Conservation (phyloP, 2,797 vertebrate species). For the Takifugu rubripes region DNA sequence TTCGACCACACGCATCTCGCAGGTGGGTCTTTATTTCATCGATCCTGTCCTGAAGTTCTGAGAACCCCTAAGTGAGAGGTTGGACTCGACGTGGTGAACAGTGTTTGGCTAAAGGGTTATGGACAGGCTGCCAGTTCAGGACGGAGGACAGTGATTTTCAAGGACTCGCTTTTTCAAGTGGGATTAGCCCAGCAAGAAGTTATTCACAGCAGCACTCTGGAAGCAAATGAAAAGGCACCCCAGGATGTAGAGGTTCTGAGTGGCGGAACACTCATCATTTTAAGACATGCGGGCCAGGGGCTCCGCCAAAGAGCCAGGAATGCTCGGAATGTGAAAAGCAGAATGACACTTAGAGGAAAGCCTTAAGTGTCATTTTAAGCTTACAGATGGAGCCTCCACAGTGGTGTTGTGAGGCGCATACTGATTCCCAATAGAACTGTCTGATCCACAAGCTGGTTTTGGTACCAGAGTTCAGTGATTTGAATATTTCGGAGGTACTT, state of each 20-base stretch:
- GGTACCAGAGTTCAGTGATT: constrained; percentile 27
- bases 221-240: constrained; percentile 58
- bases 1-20: constrained; percentile 8
- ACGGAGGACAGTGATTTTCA: constrained; percentile 57
- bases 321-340: constrained; percentile 48
- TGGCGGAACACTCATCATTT: constrained; percentile 54
- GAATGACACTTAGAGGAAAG: constrained; percentile 59
- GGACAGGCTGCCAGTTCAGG: constrained; percentile 51
- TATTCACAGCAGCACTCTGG: constrained; percentile 59
- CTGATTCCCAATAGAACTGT: constrained; percentile 41
- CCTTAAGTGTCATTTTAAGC: constrained; percentile 67
- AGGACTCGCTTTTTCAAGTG: constrained; percentile 63
- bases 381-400: constrained; percentile 48
- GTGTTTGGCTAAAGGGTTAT: constrained; percentile 38
- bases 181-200: constrained; percentile 62
- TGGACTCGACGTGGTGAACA: constrained; percentile 8
- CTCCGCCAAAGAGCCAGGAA: constrained; percentile 21
- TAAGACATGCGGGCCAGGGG: constrained; percentile 39
- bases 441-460: constrained; percentile 27
- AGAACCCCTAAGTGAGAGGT: constrained; percentile 20
- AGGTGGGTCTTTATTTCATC: constrained; percentile 26
- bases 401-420: constrained; percentile 59
- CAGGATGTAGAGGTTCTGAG: constrained; percentile 45
- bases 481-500: constrained; percentile 15
- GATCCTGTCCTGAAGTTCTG: constrained; percentile 19